Base-by-base conservation (phyloP, 2,888 invertebrate genomes). In the Ormyrus nitidulus region DNA sequence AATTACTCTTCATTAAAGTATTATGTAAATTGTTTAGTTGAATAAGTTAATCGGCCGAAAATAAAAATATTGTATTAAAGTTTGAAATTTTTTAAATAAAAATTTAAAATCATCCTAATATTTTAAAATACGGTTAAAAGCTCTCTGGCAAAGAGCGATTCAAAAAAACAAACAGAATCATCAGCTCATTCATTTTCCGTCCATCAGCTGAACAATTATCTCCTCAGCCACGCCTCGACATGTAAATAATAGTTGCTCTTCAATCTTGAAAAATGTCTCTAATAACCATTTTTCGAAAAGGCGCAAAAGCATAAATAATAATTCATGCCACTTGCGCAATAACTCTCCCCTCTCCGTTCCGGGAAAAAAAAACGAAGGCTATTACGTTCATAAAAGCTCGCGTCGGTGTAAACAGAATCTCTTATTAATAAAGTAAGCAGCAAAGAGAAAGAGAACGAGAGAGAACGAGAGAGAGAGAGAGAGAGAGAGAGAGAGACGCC, bases 331-430 rank as follows among this genome's bases (percentile, higher is more conserved):
- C 13, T 77, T 77, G 58, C 58, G 77, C 19, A 77, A 68, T 46
- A 19, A 19, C 19, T 19, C 19, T 19, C 19, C 19, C 19, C 19
- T 19, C 19, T 19, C 19, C 19, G 19, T 65, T 79, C 69, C 54
- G 61, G 72, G 66, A 19, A 19, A 19, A 19, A 19, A 19, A 19
- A 19, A 51, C 73, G 73, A 73, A 73, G 79, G 79, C 19, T 79
- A 64, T 66, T 34, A 59, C 9, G n/a, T 66, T 76, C 66, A 65
- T 61, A 68, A 80, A 79, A 76, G 76, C 76, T 79, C 79, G 46
- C 13, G n/a, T 11, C n/a, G 8, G 70, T 54, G 59, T 59, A 59
- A 77, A 59, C 13, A 62, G 61, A 62, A 58, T 70, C 19, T 69
- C 13, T 53, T 70, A 79, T 59, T 74, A 75, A 79, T 75, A 70